Conservation (phyloP, 2,113 vertebrate species). For the Propithecus coquereli region DNA sequence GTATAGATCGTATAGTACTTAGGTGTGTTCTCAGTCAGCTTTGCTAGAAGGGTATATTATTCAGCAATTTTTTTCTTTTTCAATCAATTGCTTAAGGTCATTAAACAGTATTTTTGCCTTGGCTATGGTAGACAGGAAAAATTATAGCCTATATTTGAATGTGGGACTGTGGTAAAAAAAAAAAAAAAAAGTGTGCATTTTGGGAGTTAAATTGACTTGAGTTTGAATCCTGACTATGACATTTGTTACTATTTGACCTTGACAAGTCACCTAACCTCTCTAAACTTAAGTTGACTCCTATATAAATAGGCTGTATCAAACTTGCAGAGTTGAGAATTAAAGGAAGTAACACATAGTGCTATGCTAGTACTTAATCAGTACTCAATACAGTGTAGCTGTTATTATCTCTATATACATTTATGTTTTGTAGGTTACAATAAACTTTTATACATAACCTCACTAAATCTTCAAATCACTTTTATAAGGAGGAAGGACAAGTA, state of each 20-base stretch:
- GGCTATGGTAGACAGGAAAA: neutral
- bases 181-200: neutral
- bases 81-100: neutral
- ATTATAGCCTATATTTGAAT: neutral
- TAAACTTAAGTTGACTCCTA: neutral
- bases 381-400: neutral
- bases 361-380: neutral
- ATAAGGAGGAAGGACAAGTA: neutral
- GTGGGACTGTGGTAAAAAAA: neutral
- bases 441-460: neutral
- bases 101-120: neutral
- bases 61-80: neutral
- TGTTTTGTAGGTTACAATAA: neutral
- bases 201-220: neutral
- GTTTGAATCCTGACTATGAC: neutral
- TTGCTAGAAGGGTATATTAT: neutral
- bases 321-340: neutral
- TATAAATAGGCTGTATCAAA: neutral
- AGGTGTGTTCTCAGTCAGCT: neutral
- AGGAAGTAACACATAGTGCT: neutral
- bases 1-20: neutral
- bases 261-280: neutral
- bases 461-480: conserved; percentile 31
- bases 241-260: neutral
- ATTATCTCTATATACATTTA: neutral